Conservation (phyloP, 92 coral and sea anemone species). For the Paragorgia papillata region DNA sequence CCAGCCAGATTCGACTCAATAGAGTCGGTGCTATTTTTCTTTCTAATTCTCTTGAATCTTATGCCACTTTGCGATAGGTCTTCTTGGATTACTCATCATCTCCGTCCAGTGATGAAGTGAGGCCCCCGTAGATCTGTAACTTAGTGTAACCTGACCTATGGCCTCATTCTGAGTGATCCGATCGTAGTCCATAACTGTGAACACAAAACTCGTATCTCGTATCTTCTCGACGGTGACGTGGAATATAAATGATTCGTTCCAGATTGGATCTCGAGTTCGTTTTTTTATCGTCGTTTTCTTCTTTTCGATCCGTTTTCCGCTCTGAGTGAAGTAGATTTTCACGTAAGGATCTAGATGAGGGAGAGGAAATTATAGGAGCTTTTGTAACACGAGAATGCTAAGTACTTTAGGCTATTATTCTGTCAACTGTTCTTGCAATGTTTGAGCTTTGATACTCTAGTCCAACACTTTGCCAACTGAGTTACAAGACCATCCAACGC, state of each 20-base stretch:
- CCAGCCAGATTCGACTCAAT: no score
- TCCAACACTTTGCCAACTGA: no score
- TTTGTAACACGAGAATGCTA: no score
- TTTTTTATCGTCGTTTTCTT: slow-evolving; percentile 95
- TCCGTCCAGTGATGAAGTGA: slow-evolving; percentile 98
- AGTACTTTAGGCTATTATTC: no score
- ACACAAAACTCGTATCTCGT: slow-evolving; percentile 86
- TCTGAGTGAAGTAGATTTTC: slow-evolving; percentile 83
- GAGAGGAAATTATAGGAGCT: not conserved
- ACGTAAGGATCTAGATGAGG: slow-evolving; percentile 87
- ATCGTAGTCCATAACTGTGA: slow-evolving; percentile 95
- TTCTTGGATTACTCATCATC: slow-evolving; percentile 97
- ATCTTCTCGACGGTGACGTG: slow-evolving; percentile 87
- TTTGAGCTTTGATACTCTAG: no score
- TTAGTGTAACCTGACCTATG: slow-evolving; percentile 88
- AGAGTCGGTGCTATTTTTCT: no score
- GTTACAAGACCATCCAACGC: no score
- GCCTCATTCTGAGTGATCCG: slow-evolving; percentile 95
- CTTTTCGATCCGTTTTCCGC: slow-evolving; percentile 82
- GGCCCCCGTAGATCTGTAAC: slow-evolving; percentile 92
- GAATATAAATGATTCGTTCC: slow-evolving; percentile 98
- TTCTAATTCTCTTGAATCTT: slow-evolving; percentile 57
- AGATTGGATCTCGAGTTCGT: slow-evolving; percentile 89
- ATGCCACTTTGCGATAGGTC: slow-evolving; percentile 96
- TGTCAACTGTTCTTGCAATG: no score